Conservation (phyloP, 2,888 invertebrate species). For the Chaetoderma sp. region DNA sequence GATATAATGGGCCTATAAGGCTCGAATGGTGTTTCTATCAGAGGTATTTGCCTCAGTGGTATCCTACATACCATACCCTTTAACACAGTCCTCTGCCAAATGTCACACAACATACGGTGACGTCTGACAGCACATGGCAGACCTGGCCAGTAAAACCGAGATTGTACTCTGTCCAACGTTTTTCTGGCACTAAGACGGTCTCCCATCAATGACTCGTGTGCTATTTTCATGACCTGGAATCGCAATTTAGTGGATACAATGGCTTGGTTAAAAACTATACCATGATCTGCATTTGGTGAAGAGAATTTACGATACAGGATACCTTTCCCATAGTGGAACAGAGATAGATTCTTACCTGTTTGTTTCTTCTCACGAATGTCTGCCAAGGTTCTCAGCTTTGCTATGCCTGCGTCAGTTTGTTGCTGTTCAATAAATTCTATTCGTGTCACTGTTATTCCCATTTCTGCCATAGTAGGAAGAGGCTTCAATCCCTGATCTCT, state of each 20-base stretch:
- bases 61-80: background rate
- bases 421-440: too few species aligned
- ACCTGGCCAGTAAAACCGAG: background rate
- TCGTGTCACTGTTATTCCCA: too few species aligned
- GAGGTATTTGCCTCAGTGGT: background rate
- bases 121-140: background rate
- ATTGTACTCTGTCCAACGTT: background rate
- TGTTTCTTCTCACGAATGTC: background rate
- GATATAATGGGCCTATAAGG: background rate
- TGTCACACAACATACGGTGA: background rate
- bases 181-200: background rate
- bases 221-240: background rate
- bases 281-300: conserved; percentile 26
- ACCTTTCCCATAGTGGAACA: background rate
- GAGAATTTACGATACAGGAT: background rate
- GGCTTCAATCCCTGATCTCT: background rate
- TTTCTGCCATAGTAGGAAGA: background rate
- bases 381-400: background rate
- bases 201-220: background rate
- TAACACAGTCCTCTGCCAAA: too few species aligned
- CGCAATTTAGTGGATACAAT: conserved; percentile 33
- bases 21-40: background rate
- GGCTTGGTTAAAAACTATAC: conserved; percentile 30
- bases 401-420: conserved; percentile 9
- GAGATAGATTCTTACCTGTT: background rate